phyloP scores from a whole-genome alignment of 2,113 vertebrate genomes.

The Silurus meridionalis region DNA sequence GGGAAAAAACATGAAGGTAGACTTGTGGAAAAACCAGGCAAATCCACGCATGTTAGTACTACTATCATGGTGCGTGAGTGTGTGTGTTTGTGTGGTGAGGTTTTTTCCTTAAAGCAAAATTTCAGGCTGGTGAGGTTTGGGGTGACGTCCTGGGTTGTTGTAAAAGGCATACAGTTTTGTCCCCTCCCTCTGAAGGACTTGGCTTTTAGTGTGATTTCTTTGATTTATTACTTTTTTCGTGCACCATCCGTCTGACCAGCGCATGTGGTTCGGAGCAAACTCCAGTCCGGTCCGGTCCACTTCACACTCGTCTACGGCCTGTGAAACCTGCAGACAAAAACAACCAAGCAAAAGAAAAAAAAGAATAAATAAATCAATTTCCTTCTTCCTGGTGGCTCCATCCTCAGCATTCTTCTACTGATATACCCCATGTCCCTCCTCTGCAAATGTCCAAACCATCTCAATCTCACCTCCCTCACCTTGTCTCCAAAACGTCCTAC shows the following conservation, averaged over 20 bases:
- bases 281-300: slow-evolving; percentile 67
- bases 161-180: slow-evolving; percentile 78
- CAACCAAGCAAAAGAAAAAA: neutral
- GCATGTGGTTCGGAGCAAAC: slow-evolving; percentile 83
- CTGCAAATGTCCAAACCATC: too few relatives aligned
- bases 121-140: slow-evolving; percentile 21
- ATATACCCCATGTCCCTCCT: too few relatives aligned
- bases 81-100: neutral
- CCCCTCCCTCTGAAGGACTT: slow-evolving; percentile 68
- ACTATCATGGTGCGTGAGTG: neutral
- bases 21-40: neutral
- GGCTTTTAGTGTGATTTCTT: slow-evolving; percentile 76
- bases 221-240: slow-evolving; percentile 56
- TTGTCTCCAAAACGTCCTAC: too few relatives aligned
- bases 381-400: too few relatives aligned
- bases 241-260: slow-evolving; percentile 87
- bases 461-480: too few relatives aligned
- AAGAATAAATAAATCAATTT: neutral
- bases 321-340: slow-evolving; percentile 83
- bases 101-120: neutral
- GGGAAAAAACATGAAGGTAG: too few relatives aligned
- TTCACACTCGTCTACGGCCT: slow-evolving; percentile 87
- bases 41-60: neutral
- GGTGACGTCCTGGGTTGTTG: slow-evolving; percentile 41
- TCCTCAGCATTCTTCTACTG: too few relatives aligned